phyloP scores from a whole-genome alignment of 2,888 invertebrate species.

The Rhopalosiphum nymphaeae region DNA sequence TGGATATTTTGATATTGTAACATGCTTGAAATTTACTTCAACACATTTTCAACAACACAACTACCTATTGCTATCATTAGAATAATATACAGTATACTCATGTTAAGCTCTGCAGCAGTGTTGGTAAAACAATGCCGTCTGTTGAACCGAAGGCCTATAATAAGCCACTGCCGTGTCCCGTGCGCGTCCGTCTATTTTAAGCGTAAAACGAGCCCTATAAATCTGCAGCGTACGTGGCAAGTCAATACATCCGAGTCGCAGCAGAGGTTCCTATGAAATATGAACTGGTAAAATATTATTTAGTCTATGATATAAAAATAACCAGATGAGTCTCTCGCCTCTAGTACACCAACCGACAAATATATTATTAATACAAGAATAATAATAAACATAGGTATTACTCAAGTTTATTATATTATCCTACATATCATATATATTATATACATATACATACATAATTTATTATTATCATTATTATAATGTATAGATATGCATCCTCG shows the following conservation, averaged over 20 bases:
- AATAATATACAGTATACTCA: background rate
- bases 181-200: slow-evolving; percentile 52
- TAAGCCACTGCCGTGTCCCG: slow-evolving; percentile 38
- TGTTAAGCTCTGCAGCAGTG: background rate
- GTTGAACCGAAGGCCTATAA: slow-evolving; percentile 48
- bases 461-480: background rate
- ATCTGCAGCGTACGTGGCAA: slow-evolving; percentile 40
- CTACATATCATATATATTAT: background rate
- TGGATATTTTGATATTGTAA: background rate
- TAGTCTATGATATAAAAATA: slow-evolving; percentile 40
- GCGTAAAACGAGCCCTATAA: slow-evolving; percentile 51
- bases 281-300: slow-evolving; percentile 59
- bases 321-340: background rate
- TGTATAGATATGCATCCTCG: background rate
- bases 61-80: slow-evolving; percentile 3
- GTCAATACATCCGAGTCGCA: slow-evolving; percentile 20
- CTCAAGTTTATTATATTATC: too few relatives aligned
- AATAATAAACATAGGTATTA: background rate
- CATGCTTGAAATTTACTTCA: background rate
- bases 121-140: slow-evolving; percentile 49
- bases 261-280: slow-evolving; percentile 43
- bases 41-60: background rate
- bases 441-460: background rate
- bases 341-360: background rate
- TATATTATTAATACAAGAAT: background rate